These are phyloP conservation scores for Gnathonemus echidnorhynchus DNA, from an alignment of 2,113 vertebrate genomes.

Conservation along the genomic window DNA sequence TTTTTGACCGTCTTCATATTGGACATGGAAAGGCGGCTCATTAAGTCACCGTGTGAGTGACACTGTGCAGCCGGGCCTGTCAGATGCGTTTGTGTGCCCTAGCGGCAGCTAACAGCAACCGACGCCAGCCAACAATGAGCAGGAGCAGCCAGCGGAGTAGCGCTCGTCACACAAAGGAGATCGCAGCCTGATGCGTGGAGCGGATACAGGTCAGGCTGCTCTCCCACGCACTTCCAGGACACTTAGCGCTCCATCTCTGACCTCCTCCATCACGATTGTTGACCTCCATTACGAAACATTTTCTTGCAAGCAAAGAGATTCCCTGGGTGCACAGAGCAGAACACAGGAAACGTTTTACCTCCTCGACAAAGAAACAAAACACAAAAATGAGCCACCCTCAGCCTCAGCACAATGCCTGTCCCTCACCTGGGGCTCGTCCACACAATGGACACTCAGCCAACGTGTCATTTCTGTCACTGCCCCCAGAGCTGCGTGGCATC, in stretches of 20 bases:
- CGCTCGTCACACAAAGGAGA: background rate
- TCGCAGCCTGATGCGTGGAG: background rate
- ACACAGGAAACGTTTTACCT: slow-evolving; percentile 5
- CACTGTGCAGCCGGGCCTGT: background rate
- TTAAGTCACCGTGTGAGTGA: background rate
- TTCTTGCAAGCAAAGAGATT: background rate
- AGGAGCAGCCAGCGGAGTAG: background rate
- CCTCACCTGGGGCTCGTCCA: background rate
- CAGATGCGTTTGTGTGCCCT: background rate
- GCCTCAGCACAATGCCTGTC: background rate
- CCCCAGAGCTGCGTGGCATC: background rate
- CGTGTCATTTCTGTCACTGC: background rate
- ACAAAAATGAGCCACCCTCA: background rate
- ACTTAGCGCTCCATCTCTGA: background rate
- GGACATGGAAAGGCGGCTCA: background rate
- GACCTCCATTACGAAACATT: background rate
- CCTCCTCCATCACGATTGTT: background rate
- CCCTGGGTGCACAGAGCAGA: background rate
- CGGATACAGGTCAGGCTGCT: background rate
- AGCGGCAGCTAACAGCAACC: background rate
- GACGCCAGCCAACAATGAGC: background rate
- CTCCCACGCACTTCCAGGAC: background rate
- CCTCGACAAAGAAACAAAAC: background rate
- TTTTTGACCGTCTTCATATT: background rate
- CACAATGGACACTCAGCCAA: background rate